A percentile compares a stretch with the other conserved stretches of the same genome.
Evolutionary conservation across 2,797 vertebrate species (phyloP).

Genomic region (Cercopithecus diana): DNA sequence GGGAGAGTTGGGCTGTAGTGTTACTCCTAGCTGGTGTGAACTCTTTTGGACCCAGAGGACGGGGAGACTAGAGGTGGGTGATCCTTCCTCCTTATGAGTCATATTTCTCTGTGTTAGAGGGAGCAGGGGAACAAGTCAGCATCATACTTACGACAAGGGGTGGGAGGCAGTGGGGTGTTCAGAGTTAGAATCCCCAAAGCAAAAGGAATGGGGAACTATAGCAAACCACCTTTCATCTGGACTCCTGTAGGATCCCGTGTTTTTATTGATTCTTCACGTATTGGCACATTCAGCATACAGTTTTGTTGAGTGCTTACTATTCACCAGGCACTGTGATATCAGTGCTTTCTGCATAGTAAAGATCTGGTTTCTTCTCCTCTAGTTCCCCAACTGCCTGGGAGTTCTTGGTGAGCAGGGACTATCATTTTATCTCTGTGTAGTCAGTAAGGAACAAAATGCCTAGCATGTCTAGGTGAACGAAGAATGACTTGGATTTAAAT

Average conservation of each 20-base stretch:
- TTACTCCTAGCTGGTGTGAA: accelerated
- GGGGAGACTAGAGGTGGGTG: neutral
- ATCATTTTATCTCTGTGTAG: neutral
- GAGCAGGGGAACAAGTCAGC: neutral
- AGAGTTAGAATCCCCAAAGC: neutral
- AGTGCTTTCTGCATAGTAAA: neutral
- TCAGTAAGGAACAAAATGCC: neutral
- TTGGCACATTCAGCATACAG: neutral
- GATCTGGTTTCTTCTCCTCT: neutral
- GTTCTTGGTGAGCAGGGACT: neutral
- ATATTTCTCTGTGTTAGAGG: neutral
- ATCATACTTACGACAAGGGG: neutral
- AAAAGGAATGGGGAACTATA: neutral
- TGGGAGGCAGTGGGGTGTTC: neutral
- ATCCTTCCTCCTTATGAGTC: neutral
- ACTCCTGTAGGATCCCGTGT: neutral
- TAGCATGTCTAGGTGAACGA: neutral
- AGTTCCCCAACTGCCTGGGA: neutral
- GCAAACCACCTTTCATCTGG: neutral
- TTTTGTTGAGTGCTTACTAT: neutral
- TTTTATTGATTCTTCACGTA: neutral
- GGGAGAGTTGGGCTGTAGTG: neutral
- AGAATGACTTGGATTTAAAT: constrained; percentile 23
- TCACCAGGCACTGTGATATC: neutral
- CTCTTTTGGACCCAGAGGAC: neutral